These are phyloP conservation scores for Electrophaes corylata DNA, from an alignment of 2,888 invertebrate genomes.

Conservation along the genomic window DNA sequence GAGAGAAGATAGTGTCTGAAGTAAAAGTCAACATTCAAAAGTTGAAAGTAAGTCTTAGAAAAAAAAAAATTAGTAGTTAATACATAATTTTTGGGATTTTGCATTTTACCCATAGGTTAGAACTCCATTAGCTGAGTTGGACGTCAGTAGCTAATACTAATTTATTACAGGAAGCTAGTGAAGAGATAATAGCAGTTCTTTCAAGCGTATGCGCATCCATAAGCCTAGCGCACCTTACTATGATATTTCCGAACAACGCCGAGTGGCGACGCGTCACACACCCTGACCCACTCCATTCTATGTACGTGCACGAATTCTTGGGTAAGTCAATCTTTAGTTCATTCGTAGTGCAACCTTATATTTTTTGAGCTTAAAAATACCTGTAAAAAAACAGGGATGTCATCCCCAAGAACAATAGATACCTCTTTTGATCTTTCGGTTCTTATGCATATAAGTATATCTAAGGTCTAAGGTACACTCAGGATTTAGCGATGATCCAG, in stretches of 20 bases:
- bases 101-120: no score
- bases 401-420: no score
- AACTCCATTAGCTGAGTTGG: no score
- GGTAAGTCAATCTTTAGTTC: slow-evolving; percentile 78
- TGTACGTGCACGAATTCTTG: slow-evolving; percentile 90
- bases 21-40: slow-evolving; percentile 90
- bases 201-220: slow-evolving; percentile 90
- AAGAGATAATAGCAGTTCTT: slow-evolving; percentile 88
- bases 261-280: slow-evolving; percentile 85
- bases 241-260: slow-evolving; percentile 89
- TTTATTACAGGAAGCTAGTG: slow-evolving; percentile 85
- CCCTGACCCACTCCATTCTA: slow-evolving; percentile 57
- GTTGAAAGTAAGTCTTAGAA: slow-evolving; percentile 88
- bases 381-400: no score
- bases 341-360: no score
- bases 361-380: no score
- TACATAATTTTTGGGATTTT: no score
- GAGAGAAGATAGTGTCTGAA: slow-evolving; percentile 92
- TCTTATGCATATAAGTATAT: no score
- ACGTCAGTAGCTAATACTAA: background rate
- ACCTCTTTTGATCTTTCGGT: no score
- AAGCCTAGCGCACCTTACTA: slow-evolving; percentile 91
- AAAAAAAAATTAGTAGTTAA: background rate
- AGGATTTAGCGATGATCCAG: no score
- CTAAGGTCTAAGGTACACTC: no score